Percentiles rank a stretch among this genome's conserved stretches.
phyloP scores from a whole-genome alignment of 2,113 vertebrate species.

The Cyphomyrus plagiostoma region DNA sequence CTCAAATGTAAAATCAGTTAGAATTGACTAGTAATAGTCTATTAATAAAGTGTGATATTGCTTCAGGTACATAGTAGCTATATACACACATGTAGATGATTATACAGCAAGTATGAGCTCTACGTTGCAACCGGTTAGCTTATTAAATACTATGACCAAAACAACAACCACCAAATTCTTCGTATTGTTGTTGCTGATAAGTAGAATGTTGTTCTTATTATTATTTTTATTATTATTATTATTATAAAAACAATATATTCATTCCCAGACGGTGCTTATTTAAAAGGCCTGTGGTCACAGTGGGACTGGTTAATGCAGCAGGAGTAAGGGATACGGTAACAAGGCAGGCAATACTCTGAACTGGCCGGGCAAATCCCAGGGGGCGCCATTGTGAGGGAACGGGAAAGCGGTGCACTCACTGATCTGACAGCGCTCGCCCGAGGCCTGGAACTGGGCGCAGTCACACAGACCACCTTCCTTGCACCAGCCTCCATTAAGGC shows the following conservation, averaged over 20 bases:
- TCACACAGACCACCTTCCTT: slow-evolving; percentile 83
- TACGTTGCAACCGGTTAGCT: not conserved
- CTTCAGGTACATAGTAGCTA: not conserved
- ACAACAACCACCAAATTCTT: not conserved
- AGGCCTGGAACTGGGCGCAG: slow-evolving; percentile 91
- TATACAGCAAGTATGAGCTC: not conserved
- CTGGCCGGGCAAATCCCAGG: not conserved
- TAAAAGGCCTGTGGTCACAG: not conserved
- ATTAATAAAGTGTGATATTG: not conserved
- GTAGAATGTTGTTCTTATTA: not conserved
- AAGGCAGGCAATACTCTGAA: slow-evolving; percentile 18
- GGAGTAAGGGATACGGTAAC: not conserved
- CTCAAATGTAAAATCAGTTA: not conserved
- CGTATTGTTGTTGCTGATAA: not conserved
- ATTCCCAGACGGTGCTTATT: not conserved
- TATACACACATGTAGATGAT: not conserved
- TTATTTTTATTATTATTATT: not conserved
- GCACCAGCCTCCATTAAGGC: slow-evolving; percentile 94
- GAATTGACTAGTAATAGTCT: not conserved
- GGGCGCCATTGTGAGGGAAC: not conserved
- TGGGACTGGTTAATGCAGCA: not conserved
- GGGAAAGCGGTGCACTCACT: slow-evolving; percentile 64
- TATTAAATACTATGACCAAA: not conserved
- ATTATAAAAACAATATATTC: not conserved
- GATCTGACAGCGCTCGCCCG: slow-evolving; percentile 91